A percentile compares a stretch with the other conserved stretches of the same genome.
Conservation (phyloP, 2,797 vertebrate genomes). For the Schizopygopsis pylzovi region DNA sequence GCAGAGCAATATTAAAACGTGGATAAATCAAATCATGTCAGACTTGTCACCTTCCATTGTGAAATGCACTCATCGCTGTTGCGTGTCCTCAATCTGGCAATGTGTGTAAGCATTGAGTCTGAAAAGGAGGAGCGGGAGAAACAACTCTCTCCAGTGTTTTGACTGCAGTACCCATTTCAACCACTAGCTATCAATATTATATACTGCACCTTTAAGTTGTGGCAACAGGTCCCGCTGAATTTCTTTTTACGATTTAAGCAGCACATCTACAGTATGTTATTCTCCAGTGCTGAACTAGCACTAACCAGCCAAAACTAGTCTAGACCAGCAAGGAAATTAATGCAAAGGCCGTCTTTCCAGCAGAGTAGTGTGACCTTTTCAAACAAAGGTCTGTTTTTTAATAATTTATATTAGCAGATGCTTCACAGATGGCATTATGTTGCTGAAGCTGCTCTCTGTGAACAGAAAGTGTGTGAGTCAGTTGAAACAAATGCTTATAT, state of each 20-base stretch:
- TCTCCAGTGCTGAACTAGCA: neutral
- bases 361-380: slow-evolving; percentile 21
- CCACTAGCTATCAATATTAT: neutral
- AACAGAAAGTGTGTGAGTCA: neutral
- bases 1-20: neutral
- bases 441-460: neutral
- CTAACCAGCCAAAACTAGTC: slow-evolving; percentile 12
- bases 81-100: neutral
- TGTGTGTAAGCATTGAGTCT: neutral
- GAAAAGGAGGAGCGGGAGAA: too few species aligned
- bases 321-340: neutral
- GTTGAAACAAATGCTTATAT: slow-evolving; percentile 28
- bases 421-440: neutral
- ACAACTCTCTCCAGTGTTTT: too few species aligned
- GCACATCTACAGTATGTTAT: neutral
- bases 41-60: too few species aligned
- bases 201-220: neutral
- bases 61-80: neutral
- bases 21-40: too few species aligned
- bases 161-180: neutral
- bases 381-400: slow-evolving; percentile 32
- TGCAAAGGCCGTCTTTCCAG: neutral
- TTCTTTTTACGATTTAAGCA: neutral
- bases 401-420: slow-evolving; percentile 22
- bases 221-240: neutral